Evolutionary conservation across 2,797 vertebrate genomes (phyloP).

Genomic region (Craterocephalus amniculus): DNA sequence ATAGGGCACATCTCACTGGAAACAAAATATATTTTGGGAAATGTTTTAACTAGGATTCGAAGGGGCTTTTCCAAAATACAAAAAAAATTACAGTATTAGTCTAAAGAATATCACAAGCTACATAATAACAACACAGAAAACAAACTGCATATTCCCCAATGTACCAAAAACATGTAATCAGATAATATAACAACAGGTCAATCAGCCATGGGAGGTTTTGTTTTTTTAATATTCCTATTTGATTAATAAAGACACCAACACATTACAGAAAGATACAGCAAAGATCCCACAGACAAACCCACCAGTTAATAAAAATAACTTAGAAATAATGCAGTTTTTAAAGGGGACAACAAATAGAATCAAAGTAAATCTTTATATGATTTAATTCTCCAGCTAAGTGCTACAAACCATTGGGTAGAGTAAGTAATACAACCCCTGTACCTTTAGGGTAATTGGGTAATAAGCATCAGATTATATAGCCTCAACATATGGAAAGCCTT

Average conservation of each 20-base stretch:
- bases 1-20: constrained; percentile 44
- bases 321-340: background rate
- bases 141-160: background rate
- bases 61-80: background rate
- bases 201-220: constrained; percentile 10
- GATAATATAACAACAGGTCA: background rate
- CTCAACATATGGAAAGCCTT: constrained; percentile 12
- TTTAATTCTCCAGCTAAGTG: constrained; percentile 16
- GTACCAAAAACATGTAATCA: background rate
- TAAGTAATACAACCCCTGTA: background rate
- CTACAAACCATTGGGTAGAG: background rate
- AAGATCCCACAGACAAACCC: constrained; percentile 22
- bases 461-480: constrained; percentile 23
- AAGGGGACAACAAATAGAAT: background rate
- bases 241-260: constrained; percentile 33
- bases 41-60: constrained; percentile 12
- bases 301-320: constrained; percentile 40
- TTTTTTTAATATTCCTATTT: background rate
- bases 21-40: constrained; percentile 23
- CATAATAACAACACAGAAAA: background rate
- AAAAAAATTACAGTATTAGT: constrained; percentile 7
- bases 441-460: constrained; percentile 22
- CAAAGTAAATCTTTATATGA: background rate
- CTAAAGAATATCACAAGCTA: background rate
- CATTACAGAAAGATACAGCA: constrained; percentile 9